Evolutionary conservation across 2,888 invertebrate species (phyloP), one percentile per base, ranked within the genome.

Genomic region (Euclidia mi): DNA sequence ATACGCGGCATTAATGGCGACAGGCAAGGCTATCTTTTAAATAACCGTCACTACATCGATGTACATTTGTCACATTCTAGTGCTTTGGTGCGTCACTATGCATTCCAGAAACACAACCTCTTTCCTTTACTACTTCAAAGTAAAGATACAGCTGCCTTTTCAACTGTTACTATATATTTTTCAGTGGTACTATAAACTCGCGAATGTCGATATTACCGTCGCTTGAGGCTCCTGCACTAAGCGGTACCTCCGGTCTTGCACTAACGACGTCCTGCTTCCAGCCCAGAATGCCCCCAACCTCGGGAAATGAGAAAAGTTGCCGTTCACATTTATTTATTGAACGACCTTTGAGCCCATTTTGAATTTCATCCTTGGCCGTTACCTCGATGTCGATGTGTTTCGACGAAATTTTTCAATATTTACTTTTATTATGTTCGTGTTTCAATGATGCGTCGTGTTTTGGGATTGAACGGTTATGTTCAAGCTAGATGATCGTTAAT

Each of bases 281-380:
- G 3, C 28, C 1, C 35, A 32, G 28, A 17, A 20, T n/a, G n/a
- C n/a, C n/a, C n/a, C 4, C 7, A 4, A 29, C 1, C 20, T 31
- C n/a, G 48, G 52, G 40, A 64, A 70, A 60, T 58, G 66, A 58
- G 66, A 73, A 78, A 78, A 79, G 76, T 77, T 79, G 58, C 41
- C 44, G 58, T 43, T 56, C 70, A 58, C 66, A 57, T 58, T 65
- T 73, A 74, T 74, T 68, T 71, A 76, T 65, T 67, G 71, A 65
- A 71, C 49, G 61, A 65, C 60, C 63, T 72, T 56, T 63, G 55
- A 64, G 63, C 42, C 62, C 64, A 48, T 62, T 67, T 64, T 53
- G 63, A 68, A 68, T 63, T 56, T 68, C 32, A 49, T 50, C 56
- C 35, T 48, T 41, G 38, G 49, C 52, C 45, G 50, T 56, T 58